These are phyloP conservation scores for Collichthys lucidus DNA, from an alignment of 2,113 vertebrate genomes.

Conservation along the genomic window DNA sequence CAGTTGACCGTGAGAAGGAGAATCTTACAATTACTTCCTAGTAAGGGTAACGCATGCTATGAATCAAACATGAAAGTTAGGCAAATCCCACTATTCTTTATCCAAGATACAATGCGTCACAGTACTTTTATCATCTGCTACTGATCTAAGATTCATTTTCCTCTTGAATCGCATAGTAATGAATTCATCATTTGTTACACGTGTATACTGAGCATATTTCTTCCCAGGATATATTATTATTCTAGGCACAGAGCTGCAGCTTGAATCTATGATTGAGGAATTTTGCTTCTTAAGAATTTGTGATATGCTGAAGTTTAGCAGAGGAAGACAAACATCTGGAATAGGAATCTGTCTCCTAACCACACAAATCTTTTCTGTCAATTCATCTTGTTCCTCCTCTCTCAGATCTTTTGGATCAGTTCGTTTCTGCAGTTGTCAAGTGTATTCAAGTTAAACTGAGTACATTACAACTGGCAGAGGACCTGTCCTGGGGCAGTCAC, in stretches of 20 bases:
- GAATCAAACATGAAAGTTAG: constrained; percentile 10
- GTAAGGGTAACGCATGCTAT: neutral
- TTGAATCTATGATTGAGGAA: constrained; percentile 50
- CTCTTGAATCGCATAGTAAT: constrained; percentile 29
- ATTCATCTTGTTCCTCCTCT: constrained; percentile 45
- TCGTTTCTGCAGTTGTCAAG: neutral
- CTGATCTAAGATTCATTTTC: constrained; percentile 24
- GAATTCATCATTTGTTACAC: constrained; percentile 58
- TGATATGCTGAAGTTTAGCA: constrained; percentile 67
- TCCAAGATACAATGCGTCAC: constrained; percentile 10
- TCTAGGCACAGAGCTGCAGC: constrained; percentile 52
- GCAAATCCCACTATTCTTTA: constrained; percentile 5
- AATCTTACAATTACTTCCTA: constrained; percentile 5
- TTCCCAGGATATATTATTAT: constrained; percentile 67
- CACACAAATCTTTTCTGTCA: constrained; percentile 44
- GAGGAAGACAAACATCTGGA: constrained; percentile 82
- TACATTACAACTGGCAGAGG: neutral
- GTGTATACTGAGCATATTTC: constrained; percentile 58
- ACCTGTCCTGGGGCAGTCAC: no score
- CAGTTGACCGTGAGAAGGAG: constrained; percentile 1
- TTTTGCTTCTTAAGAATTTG: constrained; percentile 65
- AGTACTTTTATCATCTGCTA: constrained; percentile 47
- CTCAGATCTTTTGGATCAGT: constrained; percentile 34
- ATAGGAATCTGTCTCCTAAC: constrained; percentile 67
- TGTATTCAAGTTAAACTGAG: neutral